A percentile compares a stretch with the other conserved stretches of the same genome.
Evolutionary conservation across 2,797 vertebrate genomes (phyloP).

Genomic region (Valencia hispanica): DNA sequence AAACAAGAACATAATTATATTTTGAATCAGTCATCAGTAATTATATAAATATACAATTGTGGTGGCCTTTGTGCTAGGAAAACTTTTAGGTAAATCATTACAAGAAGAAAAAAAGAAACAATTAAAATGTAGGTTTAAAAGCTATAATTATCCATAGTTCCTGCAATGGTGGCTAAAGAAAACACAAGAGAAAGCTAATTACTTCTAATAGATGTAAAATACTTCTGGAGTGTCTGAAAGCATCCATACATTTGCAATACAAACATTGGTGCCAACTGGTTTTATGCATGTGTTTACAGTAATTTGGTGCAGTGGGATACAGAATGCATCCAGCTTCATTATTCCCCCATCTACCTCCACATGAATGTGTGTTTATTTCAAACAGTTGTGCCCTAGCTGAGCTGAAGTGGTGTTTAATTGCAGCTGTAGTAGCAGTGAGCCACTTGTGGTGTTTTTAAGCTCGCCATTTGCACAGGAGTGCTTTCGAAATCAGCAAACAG

Average conservation of each 20-base stretch:
- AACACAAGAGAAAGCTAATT: neutral
- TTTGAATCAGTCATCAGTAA: neutral
- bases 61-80: neutral
- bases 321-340: neutral
- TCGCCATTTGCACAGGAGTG: slow-evolving; percentile 46
- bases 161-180: neutral
- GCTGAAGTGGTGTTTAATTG: slow-evolving; percentile 41
- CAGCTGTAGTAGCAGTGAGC: slow-evolving; percentile 6
- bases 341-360: neutral
- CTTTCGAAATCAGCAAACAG: slow-evolving; percentile 48
- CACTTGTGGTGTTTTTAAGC: slow-evolving; percentile 39
- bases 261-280: neutral
- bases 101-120: neutral
- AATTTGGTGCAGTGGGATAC: neutral
- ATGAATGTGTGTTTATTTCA: slow-evolving; percentile 11
- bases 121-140: neutral
- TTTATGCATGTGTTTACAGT: slow-evolving; percentile 1
- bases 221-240: neutral
- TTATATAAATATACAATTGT: neutral
- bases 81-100: neutral
- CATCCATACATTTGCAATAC: neutral
- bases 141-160: neutral
- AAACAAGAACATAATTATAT: too few species aligned
- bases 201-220: neutral
- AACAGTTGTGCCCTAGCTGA: neutral